Conservation (phyloP, 2,797 vertebrate species). For the Lutjanus argentimaculatus region DNA sequence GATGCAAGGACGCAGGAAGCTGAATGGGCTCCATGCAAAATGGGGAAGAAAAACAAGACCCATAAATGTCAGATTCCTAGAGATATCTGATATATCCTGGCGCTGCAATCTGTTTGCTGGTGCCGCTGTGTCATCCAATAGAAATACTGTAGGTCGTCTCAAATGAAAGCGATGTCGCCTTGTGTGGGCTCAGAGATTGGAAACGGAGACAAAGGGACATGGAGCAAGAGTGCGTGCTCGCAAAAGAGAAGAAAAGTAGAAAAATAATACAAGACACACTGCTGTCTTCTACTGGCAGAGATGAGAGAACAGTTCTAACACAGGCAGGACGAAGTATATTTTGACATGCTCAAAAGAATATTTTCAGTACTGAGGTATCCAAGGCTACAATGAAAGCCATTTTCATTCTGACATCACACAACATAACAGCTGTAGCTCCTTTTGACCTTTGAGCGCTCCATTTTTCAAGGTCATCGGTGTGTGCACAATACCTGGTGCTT, state of each 20-base stretch:
- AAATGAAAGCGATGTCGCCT: slow-evolving; percentile 49
- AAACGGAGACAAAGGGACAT: slow-evolving; percentile 56
- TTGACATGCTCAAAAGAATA: slow-evolving; percentile 1
- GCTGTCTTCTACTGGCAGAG: slow-evolving; percentile 33
- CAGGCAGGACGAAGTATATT: slow-evolving; percentile 10
- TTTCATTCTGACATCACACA: neutral
- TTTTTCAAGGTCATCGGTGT: slow-evolving; percentile 53
- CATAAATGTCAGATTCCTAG: slow-evolving; percentile 76
- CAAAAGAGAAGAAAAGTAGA: slow-evolving; percentile 4
- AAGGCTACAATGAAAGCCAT: neutral
- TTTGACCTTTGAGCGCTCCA: slow-evolving; percentile 33
- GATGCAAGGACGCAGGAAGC: slow-evolving; percentile 67
- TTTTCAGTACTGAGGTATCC: neutral
- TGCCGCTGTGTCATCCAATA: slow-evolving; percentile 56
- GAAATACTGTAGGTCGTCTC: slow-evolving; percentile 57
- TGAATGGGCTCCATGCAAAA: slow-evolving; percentile 68
- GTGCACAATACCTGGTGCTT: slow-evolving; percentile 41
- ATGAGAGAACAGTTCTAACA: slow-evolving; percentile 37
- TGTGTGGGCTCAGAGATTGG: slow-evolving; percentile 53
- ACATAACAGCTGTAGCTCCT: slow-evolving; percentile 25
- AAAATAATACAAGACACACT: slow-evolving; percentile 27
- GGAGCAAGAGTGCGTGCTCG: no score
- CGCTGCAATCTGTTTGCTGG: slow-evolving; percentile 59
- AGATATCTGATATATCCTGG: slow-evolving; percentile 69
- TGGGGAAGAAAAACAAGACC: slow-evolving; percentile 55